Percentiles rank a stretch among this genome's conserved stretches.
Conservation (phyloP, 1,140 invertebrate genomes). For the Brachionus rubens region DNA sequence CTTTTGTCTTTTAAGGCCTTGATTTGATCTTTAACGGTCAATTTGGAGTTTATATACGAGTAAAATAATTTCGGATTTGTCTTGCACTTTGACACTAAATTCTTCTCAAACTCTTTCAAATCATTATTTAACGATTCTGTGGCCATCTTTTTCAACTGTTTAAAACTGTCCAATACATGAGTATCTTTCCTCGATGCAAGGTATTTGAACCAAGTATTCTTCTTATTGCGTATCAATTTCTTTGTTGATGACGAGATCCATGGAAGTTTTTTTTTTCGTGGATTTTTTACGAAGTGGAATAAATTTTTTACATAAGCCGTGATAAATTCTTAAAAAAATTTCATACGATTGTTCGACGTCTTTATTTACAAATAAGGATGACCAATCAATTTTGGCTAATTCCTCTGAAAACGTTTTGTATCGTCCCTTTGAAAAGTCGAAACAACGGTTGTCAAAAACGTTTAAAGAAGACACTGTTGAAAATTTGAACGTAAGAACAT, state of each 20-base stretch:
- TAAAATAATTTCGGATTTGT: background rate
- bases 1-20: background rate
- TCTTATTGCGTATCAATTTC: too few relatives aligned
- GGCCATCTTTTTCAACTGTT: background rate
- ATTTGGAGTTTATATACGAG: background rate
- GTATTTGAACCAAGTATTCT: too few relatives aligned
- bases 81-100: background rate
- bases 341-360: background rate
- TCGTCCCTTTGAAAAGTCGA: background rate
- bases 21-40: background rate
- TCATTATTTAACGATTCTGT: background rate
- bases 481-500: background rate
- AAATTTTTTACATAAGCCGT: background rate
- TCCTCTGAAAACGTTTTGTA: background rate
- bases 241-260: too few relatives aligned
- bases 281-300: background rate
- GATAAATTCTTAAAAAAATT: background rate
- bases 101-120: background rate
- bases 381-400: background rate
- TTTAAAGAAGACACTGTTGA: background rate
- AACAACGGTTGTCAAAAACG: background rate
- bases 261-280: too few relatives aligned
- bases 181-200: too few relatives aligned
- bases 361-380: background rate
- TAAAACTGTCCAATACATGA: background rate